Percentiles rank a stretch among this genome's conserved stretches.
These are phyloP conservation scores for Brachystomella parvula DNA, from an alignment of 1,140 invertebrate genomes.

Conservation along the genomic window DNA sequence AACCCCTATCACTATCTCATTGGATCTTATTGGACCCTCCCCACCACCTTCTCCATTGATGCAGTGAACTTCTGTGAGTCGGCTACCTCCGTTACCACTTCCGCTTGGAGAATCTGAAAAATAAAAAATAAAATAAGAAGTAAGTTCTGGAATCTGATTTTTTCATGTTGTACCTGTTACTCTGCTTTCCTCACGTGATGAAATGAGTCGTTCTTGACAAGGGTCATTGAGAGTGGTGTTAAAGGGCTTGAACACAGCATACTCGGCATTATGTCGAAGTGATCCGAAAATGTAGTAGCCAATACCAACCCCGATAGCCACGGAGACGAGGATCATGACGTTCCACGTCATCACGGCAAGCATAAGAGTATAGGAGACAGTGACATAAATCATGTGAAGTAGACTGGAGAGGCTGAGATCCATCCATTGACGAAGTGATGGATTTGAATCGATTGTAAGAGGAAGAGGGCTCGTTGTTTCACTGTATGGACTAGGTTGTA, in stretches of 20 bases:
- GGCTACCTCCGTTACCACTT: neutral
- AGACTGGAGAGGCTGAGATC: conserved; percentile 22
- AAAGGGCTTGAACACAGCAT: neutral
- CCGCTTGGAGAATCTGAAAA: neutral
- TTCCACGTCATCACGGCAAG: conserved; percentile 35
- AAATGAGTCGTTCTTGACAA: neutral
- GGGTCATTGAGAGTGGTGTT: neutral
- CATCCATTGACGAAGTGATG: neutral
- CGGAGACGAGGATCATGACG: conserved; percentile 26
- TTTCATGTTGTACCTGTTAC: neutral
- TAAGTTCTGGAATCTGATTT: neutral
- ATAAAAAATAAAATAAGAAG: neutral
- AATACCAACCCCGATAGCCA: conserved; percentile 25
- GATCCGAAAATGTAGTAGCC: conserved; percentile 28
- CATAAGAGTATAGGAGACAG: conserved; percentile 32
- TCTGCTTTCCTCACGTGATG: neutral
- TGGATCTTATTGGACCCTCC: neutral
- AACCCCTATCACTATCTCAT: neutral
- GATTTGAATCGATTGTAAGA: neutral
- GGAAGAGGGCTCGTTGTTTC: neutral
- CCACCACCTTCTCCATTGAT: no score
- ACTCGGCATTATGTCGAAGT: neutral
- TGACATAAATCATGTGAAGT: conserved; percentile 26
- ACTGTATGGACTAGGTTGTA: neutral
- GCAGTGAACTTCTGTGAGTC: neutral